These are phyloP conservation scores for Frankliniella fusca DNA, from an alignment of 2,888 invertebrate species.

Conservation along the genomic window DNA sequence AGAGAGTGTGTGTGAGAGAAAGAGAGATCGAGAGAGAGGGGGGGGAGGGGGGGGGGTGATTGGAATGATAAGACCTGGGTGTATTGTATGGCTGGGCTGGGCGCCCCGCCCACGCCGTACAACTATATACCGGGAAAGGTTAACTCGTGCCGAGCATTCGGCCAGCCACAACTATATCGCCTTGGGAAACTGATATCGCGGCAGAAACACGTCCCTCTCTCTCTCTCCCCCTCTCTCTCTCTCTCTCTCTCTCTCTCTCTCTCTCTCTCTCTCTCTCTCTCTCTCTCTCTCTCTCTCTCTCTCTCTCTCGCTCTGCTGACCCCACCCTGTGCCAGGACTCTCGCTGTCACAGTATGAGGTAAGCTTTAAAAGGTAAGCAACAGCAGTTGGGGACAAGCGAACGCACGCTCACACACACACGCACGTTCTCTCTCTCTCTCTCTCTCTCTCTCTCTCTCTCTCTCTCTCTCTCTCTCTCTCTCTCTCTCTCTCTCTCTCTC, in stretches of 20 bases:
- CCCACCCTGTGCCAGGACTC: neutral
- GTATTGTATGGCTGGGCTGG: too few species aligned
- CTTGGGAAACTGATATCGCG: neutral
- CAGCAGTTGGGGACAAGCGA: neutral
- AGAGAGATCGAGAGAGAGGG: neutral
- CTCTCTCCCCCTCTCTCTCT: too few species aligned
- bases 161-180: neutral
- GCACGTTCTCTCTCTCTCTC: neutral
- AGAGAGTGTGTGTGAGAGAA: neutral
- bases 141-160: neutral
- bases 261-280: too few species aligned
- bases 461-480: neutral
- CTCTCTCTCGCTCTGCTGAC: too few species aligned
- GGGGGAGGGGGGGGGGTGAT: too few species aligned
- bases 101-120: conserved; percentile 3
- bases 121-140: neutral
- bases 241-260: too few species aligned
- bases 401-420: neutral
- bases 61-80: too few species aligned
- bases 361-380: neutral
- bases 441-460: neutral
- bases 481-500: neutral
- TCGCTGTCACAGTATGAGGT: conserved; percentile 8
- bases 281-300: too few species aligned
- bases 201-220: too few species aligned